A percentile compares a stretch with the other conserved stretches of the same genome.
phyloP scores from a whole-genome alignment of 2,113 vertebrate genomes.

The Ameiurus melas region DNA sequence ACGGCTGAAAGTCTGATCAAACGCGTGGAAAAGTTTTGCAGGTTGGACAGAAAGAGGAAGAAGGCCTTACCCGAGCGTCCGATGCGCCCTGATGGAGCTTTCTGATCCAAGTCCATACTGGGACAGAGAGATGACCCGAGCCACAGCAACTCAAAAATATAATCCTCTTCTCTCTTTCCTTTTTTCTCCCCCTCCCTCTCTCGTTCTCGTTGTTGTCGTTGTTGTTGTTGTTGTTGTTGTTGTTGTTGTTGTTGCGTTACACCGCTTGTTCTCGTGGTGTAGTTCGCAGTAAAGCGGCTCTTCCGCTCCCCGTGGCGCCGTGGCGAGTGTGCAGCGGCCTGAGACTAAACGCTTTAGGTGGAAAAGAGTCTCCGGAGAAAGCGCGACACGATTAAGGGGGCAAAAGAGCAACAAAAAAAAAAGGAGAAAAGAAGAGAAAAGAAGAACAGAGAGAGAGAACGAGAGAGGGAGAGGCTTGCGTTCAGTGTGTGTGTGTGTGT shows the following conservation, averaged over 20 bases:
- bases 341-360: constrained; percentile 99
- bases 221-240: constrained; percentile 53
- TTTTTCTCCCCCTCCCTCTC: constrained; percentile 6
- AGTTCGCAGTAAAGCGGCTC: constrained; percentile 95
- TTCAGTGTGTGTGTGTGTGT: constrained; percentile 84
- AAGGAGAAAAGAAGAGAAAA: constrained; percentile 15
- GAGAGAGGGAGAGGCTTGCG: constrained; percentile 77
- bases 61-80: constrained; percentile 88
- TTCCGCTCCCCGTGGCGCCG: constrained; percentile 96
- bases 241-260: constrained; percentile 39
- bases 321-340: constrained; percentile 98
- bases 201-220: constrained; percentile 39
- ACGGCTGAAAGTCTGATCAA: not conserved
- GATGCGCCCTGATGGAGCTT: constrained; percentile 78
- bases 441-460: constrained; percentile 69
- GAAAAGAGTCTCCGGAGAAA: constrained; percentile 93
- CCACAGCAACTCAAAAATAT: constrained; percentile 64
- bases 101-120: constrained; percentile 89
- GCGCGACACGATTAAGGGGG: constrained; percentile 97
- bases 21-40: not conserved
- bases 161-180: constrained; percentile 29
- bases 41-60: not conserved
- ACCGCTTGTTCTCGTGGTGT: constrained; percentile 77
- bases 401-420: constrained; percentile 74
- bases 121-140: constrained; percentile 59